A percentile compares a stretch with the other conserved stretches of the same genome.
Conservation (phyloP, 2,797 vertebrate genomes). For the Coendou prehensilis region DNA sequence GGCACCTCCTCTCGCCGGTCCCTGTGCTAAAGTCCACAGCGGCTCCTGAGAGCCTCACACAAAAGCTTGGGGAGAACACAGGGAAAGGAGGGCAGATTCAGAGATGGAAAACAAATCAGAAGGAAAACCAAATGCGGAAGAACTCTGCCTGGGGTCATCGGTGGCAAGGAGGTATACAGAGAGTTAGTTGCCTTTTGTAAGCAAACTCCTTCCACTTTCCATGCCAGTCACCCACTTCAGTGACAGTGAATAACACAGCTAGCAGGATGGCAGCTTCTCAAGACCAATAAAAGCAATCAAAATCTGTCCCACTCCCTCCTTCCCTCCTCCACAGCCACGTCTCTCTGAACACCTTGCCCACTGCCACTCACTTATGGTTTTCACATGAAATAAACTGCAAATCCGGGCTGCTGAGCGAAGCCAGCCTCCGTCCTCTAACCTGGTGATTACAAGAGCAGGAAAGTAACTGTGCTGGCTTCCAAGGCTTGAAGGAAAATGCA, state of each 20-base stretch:
- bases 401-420: background rate
- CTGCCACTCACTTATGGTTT: background rate
- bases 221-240: background rate
- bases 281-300: background rate
- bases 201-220: background rate
- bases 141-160: background rate
- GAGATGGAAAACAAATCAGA: background rate
- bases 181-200: background rate
- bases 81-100: background rate
- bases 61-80: background rate
- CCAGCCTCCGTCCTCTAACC: background rate
- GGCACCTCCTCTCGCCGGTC: background rate
- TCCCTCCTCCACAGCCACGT: background rate
- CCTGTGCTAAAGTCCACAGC: background rate
- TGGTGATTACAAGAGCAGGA: background rate
- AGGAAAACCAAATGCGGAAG: background rate
- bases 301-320: background rate
- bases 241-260: background rate
- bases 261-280: background rate
- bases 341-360: background rate
- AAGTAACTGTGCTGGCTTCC: background rate
- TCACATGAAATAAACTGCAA: background rate
- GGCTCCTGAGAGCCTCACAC: background rate
- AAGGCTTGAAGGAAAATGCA: conserved; percentile 23
- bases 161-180: background rate